A percentile compares a stretch with the other conserved stretches of the same genome.
Conservation (phyloP, 2,797 vertebrate species). For the Setipinna tenuifilis region DNA sequence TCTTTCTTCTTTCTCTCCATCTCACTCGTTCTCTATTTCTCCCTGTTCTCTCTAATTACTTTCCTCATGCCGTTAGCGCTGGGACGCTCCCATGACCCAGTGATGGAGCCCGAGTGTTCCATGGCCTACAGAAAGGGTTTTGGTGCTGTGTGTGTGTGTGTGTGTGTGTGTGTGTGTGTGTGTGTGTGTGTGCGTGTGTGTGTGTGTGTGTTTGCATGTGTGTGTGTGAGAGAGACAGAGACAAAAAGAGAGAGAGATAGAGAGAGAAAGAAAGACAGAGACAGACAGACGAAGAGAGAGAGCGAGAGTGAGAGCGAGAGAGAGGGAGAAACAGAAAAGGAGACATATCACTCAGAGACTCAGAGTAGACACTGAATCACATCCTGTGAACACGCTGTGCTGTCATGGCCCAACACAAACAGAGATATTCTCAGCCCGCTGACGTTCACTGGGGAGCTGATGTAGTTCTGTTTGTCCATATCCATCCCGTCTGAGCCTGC, state of each 20-base stretch:
- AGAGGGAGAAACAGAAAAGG: too few relatives aligned
- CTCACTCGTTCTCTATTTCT: neutral
- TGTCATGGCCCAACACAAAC: neutral
- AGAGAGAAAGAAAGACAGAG: too few relatives aligned
- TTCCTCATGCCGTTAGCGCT: neutral
- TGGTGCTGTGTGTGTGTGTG: neutral
- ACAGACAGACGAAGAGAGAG: too few relatives aligned
- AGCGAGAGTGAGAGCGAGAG: too few relatives aligned
- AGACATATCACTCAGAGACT: neutral
- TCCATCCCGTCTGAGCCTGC: too few relatives aligned
- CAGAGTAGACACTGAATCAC: neutral
- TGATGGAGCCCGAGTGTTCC: neutral
- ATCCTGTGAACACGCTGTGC: neutral
- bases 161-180: constrained; percentile 21
- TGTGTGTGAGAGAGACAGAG: constrained; percentile 22
- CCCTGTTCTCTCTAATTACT: neutral
- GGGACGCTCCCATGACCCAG: neutral
- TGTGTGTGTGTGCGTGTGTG: constrained; percentile 11
- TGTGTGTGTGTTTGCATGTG: constrained; percentile 39
- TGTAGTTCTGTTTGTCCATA: neutral
- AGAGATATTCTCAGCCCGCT: neutral
- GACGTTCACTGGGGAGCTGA: neutral
- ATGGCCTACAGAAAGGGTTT: neutral
- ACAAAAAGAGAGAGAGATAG: too few relatives aligned
- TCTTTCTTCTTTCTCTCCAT: neutral